Base-by-base conservation (phyloP, 2,888 invertebrate genomes). In the Perizoma flavofasciatum region DNA sequence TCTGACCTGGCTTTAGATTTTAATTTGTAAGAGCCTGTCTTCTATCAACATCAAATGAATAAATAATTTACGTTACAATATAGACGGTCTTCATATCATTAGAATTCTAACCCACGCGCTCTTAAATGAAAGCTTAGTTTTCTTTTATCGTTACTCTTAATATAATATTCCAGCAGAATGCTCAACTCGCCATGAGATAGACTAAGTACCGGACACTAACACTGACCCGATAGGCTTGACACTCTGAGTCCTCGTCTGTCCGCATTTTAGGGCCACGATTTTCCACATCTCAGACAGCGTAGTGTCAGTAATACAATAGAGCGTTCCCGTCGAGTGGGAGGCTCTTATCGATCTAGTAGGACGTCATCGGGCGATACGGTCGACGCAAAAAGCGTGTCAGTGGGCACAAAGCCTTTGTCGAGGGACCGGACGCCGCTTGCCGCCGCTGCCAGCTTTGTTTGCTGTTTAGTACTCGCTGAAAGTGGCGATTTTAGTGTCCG, bases 361-460 rank as follows among this genome's bases (percentile, higher is more conserved):
- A 88, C 89, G 89, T 92, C 91, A 90, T 91, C 90, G 88, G 74
- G 85, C 88, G 90, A 90, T 92, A 90, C 89, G 83, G 82, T 80
- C 82, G 83, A 83, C 86, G 89, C 89, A 92, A 91, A 90, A 91
- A 92, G 89, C 90, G 89, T 91, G 90, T 89, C 90, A 90, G 82
- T 89, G 85, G 81, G 75, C 78, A 88, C 87, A 88, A 88, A 85
- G 89, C 75, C 89, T 90, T 92, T 90, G 90, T 91, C 83, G 85
- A 71, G 79, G 53, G 77, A 81, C 88, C 89, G 89, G 89, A 89
- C 89, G 88, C 88, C 88, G 86, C 88, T 81, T 81, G 83, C 85
- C 83, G 85, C 79, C 84, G 84, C 79, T 81, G 78, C 81, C 69
- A 73, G 80, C 88, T 84, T 89, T 89, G 91, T 89, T 87, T 86